Conservation (phyloP, 2,888 invertebrate species). For the Tryphoninae sp. region DNA sequence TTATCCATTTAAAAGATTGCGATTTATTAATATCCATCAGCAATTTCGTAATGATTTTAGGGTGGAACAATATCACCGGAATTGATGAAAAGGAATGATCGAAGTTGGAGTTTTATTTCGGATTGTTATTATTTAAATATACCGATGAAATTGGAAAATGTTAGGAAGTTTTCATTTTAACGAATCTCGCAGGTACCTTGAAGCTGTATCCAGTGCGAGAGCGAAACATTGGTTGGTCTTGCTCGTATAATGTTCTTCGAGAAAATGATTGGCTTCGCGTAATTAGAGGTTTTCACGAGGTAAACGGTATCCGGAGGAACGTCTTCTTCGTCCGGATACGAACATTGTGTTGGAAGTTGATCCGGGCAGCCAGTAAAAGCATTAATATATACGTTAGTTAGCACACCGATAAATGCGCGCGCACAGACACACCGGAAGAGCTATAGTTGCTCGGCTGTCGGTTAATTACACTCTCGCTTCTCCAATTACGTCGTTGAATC, state of each 20-base stretch:
- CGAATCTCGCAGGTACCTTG: not conserved
- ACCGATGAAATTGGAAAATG: not conserved
- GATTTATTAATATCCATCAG: conserved; percentile 31
- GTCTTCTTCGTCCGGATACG: not conserved
- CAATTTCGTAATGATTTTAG: not conserved
- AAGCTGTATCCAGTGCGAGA: not conserved
- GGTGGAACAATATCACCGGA: not conserved
- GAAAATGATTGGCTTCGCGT: conserved; percentile 25
- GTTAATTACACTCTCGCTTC: conserved; percentile 47
- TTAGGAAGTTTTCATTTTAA: not conserved
- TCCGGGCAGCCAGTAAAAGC: not conserved
- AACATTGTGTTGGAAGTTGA: not conserved
- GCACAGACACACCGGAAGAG: not conserved
- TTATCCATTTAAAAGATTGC: not conserved
- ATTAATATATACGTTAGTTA: conserved; percentile 10
- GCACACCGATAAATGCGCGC: not conserved
- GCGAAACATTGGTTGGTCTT: not conserved
- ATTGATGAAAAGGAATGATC: not conserved
- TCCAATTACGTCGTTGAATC: conserved; percentile 44
- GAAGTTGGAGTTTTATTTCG: not conserved
- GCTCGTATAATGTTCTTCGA: not conserved
- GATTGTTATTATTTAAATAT: not conserved
- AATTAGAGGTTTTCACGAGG: not conserved
- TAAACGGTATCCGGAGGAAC: not conserved
- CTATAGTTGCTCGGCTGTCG: conserved; percentile 22